phyloP scores from a whole-genome alignment of 2,888 invertebrate genomes.

The Polydrusus cervinus region DNA sequence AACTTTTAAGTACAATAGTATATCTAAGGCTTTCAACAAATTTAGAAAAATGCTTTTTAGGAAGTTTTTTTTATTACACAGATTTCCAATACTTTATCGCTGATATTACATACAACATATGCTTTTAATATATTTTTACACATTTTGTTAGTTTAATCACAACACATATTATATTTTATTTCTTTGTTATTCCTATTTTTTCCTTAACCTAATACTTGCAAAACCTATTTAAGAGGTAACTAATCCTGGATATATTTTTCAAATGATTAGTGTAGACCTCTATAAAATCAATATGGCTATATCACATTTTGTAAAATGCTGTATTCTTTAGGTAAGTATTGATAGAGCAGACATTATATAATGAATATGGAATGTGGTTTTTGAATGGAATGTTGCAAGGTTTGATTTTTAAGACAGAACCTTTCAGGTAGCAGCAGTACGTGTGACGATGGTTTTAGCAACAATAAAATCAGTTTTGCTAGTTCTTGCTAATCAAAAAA shows the following conservation, averaged over 20 bases:
- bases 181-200: slow-evolving; percentile 35
- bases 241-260: slow-evolving; percentile 24
- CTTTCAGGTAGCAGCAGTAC: no score
- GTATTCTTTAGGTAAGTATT: slow-evolving; percentile 8
- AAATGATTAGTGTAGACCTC: slow-evolving; percentile 41
- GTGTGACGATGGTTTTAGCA: no score
- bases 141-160: slow-evolving; percentile 47
- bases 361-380: slow-evolving; percentile 9
- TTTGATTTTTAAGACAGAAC: not conserved
- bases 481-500: no score
- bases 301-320: slow-evolving; percentile 46
- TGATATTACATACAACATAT: slow-evolving; percentile 32
- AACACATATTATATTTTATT: slow-evolving; percentile 47
- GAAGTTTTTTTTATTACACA: slow-evolving; percentile 31
- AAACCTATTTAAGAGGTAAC: slow-evolving; percentile 32
- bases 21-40: slow-evolving; percentile 23
- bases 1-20: slow-evolving; percentile 23
- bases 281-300: slow-evolving; percentile 35
- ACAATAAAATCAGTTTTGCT: no score
- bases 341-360: not conserved
- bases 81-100: slow-evolving; percentile 31
- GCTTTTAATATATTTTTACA: slow-evolving; percentile 47
- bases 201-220: slow-evolving; percentile 33
- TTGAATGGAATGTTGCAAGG: not conserved
- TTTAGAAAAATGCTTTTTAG: slow-evolving; percentile 23